Conservation (phyloP, 1,140 invertebrate species). For the Apis laboriosa region DNA sequence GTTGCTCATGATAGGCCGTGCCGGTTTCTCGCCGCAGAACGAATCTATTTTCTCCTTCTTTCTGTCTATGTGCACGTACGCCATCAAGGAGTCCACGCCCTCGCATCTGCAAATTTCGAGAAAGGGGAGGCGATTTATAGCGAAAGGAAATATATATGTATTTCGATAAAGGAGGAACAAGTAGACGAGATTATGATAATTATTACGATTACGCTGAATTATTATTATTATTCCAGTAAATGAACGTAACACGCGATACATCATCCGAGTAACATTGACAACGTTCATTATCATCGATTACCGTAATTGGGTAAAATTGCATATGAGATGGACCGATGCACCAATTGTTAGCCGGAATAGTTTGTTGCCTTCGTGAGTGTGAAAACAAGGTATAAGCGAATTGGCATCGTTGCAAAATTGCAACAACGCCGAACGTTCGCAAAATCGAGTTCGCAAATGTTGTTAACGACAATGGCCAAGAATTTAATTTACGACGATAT, state of each 20-base stretch:
- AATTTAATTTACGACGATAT: too few species aligned
- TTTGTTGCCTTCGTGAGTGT: background rate
- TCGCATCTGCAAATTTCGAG: slow-evolving; percentile 84
- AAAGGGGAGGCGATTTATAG: background rate
- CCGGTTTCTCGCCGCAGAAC: slow-evolving; percentile 89
- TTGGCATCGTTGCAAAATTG: background rate
- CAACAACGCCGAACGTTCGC: background rate
- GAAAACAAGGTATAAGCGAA: background rate
- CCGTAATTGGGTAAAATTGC: background rate
- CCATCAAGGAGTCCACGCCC: slow-evolving; percentile 88
- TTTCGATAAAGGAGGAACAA: too few species aligned
- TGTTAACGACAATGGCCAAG: background rate
- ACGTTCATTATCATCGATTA: slow-evolving; percentile 8
- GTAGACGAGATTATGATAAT: background rate
- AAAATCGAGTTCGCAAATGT: too few species aligned
- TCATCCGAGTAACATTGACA: background rate
- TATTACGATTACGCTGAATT: background rate
- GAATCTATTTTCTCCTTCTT: slow-evolving; percentile 90
- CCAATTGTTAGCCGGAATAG: too few species aligned
- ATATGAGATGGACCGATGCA: background rate
- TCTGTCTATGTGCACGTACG: slow-evolving; percentile 89
- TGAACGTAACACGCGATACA: background rate
- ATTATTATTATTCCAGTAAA: background rate
- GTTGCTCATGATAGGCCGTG: slow-evolving; percentile 94
- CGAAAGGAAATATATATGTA: too few species aligned